Percentiles rank a stretch among this genome's conserved stretches.
Conservation (phyloP, 2,113 vertebrate species). For the Numida meleagris region DNA sequence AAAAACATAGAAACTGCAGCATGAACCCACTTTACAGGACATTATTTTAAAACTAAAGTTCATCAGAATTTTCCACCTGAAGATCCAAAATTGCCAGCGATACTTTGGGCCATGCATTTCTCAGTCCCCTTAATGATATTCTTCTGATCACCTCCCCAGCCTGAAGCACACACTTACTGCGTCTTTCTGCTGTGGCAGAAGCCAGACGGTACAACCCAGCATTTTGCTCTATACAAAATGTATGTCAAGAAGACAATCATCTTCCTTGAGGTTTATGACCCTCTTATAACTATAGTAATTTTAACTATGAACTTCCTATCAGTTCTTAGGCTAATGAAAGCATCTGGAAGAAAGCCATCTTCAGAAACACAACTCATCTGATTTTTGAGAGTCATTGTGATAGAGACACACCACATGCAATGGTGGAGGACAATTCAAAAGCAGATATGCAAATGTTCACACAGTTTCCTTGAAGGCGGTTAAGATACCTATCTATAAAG, state of each 20-base stretch:
- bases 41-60: not conserved
- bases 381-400: not conserved
- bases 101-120: not conserved
- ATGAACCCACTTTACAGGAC: not conserved
- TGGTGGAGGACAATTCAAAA: not conserved
- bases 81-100: not conserved
- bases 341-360: not conserved
- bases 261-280: not conserved
- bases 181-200: not conserved
- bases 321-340: not conserved
- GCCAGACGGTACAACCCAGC: not conserved
- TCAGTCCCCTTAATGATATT: not conserved
- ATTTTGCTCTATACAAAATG: not conserved
- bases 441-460: not conserved
- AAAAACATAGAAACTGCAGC: not conserved
- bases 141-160: not conserved
- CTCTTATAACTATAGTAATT: not conserved
- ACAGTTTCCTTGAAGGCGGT: constrained; percentile 21
- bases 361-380: not conserved
- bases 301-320: not conserved
- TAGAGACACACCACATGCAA: not conserved
- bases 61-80: not conserved
- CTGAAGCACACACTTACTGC: not conserved
- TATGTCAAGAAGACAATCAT: not conserved
- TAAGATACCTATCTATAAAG: constrained; percentile 17